Evolutionary conservation across 1,140 invertebrate species (phyloP), one percentile per base, ranked within the genome.

Genomic region (Dinothrombium tinctorium): DNA sequence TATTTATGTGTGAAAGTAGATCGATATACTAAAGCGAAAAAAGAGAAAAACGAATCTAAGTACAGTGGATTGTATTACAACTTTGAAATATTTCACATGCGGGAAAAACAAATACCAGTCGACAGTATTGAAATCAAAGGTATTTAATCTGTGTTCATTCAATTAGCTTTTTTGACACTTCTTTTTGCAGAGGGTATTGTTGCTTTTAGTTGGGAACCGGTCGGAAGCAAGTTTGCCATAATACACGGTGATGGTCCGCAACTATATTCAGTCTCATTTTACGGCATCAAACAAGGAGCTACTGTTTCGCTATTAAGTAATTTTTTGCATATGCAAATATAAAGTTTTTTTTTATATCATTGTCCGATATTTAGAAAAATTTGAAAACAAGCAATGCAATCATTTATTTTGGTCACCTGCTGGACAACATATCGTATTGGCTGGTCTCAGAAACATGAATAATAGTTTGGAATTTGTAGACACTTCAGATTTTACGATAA

Each of bases 1-100:
- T 94, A 89, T 58, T 64, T 96, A 12, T 95, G 90, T 55, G 89
- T 96, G 0, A 95, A 96, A 66, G 90, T 96, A 0, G 89, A 96
- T 59, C 71, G 92, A 12, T 98, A 94, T 58, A 74, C 77, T 3
- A 96, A 95, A 63, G 67, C 75, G n/a, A 62, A 87, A 74, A 66
- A 90, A 75, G 59, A 87, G 72, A 63, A 82, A 63, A 54, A 86
- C 47, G 70, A 73, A 40, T 56, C 55, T 45, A 96, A 96, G 62
- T 96, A 95, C 56, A 79, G 79, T 46, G 75, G 90, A 50, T 82
- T 94, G 70, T 90, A 89, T 50, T 94, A 86, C 61, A 96, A 98
- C 57, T 92, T 99, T 63, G 92, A 99, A 64, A 83, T 99, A 47
- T 98, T 98, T 65, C 83, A 92, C 53, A 87, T 96, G 73, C 65